Base-by-base conservation (phyloP, 2,888 invertebrate species). In the Cryptus viduatorius region DNA sequence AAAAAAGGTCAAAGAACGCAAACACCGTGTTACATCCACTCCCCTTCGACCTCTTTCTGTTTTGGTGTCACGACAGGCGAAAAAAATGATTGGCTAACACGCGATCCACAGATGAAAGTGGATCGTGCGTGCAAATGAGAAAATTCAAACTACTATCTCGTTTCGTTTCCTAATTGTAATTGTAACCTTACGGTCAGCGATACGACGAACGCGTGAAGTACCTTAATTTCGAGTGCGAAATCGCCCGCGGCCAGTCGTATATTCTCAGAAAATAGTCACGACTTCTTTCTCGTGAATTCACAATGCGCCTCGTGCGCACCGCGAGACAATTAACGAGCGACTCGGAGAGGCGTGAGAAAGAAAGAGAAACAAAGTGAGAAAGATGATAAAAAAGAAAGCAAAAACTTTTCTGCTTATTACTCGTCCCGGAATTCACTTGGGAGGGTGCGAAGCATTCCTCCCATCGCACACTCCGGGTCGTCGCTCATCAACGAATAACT, bases 371-470 rank as follows among this genome's bases (percentile, higher is more conserved):
- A 44, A 3, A 46, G 24, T 2, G 24, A 2, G 24, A 24, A 24
- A 56, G 56, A 53, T 44, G 59, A 42, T 3, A 8, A 16, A 46
- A 4, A 72, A 42, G 12, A 10, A 14, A 44, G 29, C 5, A 19
- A 73, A 81, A 84, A 77, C 48, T 84, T 84, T 81, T 65, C 64
- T 69, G 64, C 81, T 67, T 77, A 67, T 80, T 84, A 71, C 72
- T 44, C 16, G 16, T 67, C 46, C 37, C 59, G 76, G 50, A 83
- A 71, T 83, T 64, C 68, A 67, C 72, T 53, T 19, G 19, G 61
- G 48, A 44, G 67, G 72, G 46, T 53, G 53, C 71, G 61, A 31
- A 46, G 59, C 75, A 50, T 69, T 37, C 46, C 46, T 64, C 29
- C 12, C 61, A 24, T 19, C 4, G 42, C 44, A 31, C 44, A 48